A percentile compares a stretch with the other conserved stretches of the same genome.
Evolutionary conservation across 2,113 vertebrate species (phyloP).

Genomic region (Peromyscus californicus): DNA sequence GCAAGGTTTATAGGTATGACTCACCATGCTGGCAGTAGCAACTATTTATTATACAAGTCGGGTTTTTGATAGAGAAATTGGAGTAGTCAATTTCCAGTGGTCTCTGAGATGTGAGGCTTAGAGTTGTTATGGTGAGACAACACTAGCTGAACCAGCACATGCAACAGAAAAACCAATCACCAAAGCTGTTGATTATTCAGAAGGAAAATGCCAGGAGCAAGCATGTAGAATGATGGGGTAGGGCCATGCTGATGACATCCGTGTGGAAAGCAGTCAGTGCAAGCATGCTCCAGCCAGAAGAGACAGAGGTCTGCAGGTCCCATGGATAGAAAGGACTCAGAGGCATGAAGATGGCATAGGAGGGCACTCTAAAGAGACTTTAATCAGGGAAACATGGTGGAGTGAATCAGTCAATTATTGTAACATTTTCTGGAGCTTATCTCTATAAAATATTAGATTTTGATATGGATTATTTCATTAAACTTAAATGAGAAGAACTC

Average conservation of each 20-base stretch:
- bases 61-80: background rate
- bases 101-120: background rate
- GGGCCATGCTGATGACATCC: background rate
- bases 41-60: background rate
- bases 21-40: background rate
- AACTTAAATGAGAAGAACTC: background rate
- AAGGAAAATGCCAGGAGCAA: background rate
- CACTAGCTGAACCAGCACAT: background rate
- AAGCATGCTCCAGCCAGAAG: background rate
- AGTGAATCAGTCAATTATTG: background rate
- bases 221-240: background rate
- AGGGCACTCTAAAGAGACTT: background rate
- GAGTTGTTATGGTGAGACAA: background rate
- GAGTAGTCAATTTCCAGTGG: background rate
- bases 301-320: rapidly evolving
- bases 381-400: background rate
- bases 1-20: background rate
- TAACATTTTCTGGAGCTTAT: background rate
- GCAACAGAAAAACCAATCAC: background rate
- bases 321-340: background rate
- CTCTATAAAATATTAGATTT: constrained; percentile 8
- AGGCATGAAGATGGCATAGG: background rate
- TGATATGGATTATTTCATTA: background rate
- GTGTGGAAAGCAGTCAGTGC: background rate
- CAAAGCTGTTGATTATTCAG: background rate